phyloP scores from a whole-genome alignment of 2,888 invertebrate species.

The Eristalis tenax region DNA sequence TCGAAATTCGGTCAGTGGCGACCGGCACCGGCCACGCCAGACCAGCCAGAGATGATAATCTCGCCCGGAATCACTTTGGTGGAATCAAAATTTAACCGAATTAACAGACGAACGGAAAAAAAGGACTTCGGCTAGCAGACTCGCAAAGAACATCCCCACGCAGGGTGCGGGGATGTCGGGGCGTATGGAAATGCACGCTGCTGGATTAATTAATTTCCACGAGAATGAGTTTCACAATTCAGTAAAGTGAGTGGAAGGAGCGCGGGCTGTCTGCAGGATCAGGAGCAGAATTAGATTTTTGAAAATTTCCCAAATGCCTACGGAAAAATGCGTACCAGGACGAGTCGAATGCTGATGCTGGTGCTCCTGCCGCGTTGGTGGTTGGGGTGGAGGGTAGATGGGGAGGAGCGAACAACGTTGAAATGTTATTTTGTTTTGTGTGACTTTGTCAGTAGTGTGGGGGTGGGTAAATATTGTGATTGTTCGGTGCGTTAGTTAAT shows the following conservation, averaged over 20 bases:
- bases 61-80: constrained; percentile 38
- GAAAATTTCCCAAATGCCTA: constrained; percentile 67
- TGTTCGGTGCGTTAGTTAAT: constrained; percentile 69
- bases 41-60: constrained; percentile 44
- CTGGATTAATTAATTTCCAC: constrained; percentile 71
- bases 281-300: constrained; percentile 65
- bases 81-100: constrained; percentile 69
- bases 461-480: constrained; percentile 64
- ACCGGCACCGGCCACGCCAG: background rate
- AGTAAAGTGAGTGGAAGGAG: constrained; percentile 40
- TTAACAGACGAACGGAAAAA: constrained; percentile 28
- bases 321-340: constrained; percentile 57
- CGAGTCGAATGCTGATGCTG: background rate
- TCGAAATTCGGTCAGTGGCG: constrained; percentile 67
- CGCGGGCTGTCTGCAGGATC: constrained; percentile 32
- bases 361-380: no score
- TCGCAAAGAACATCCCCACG: constrained; percentile 15
- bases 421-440: constrained; percentile 66
- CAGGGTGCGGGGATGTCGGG: background rate
- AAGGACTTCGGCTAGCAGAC: constrained; percentile 33
- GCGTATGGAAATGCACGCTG: constrained; percentile 39
- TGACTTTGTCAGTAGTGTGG: constrained; percentile 52
- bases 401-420: constrained; percentile 5
- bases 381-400: background rate
- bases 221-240: constrained; percentile 70